A percentile compares a stretch with the other conserved stretches of the same genome.
Evolutionary conservation across 2,113 vertebrate genomes (phyloP).

Genomic region (Murina feae): DNA sequence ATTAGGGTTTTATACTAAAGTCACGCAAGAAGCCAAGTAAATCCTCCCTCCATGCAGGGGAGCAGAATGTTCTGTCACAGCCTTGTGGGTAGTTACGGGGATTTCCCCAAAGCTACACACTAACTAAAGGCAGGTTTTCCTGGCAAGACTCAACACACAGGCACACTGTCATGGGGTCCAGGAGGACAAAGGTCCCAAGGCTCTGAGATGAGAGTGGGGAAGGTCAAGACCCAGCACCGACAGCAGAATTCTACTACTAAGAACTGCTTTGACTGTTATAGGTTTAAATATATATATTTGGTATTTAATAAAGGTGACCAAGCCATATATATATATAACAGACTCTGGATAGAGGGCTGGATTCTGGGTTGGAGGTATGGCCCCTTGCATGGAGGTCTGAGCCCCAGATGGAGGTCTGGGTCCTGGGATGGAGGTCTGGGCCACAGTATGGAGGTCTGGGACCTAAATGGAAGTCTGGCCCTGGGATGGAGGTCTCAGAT

Average conservation of each 20-base stretch:
- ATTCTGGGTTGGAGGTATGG: no score
- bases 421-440: no score
- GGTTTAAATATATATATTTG: neutral
- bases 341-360: no score
- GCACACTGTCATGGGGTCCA: accelerated
- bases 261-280: neutral
- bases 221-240: neutral
- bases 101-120: neutral
- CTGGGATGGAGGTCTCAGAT: neutral
- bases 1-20: neutral
- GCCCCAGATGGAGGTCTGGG: no score
- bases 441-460: no score
- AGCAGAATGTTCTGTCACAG: neutral
- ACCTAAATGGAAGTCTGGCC: no score
- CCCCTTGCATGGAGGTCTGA: no score
- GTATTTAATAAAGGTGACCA: no score
- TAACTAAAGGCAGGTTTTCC: neutral
- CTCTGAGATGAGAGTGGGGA: neutral
- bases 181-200: neutral
- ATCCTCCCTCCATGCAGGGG: neutral
- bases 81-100: neutral
- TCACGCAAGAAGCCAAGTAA: neutral
- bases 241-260: neutral
- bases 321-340: no score
- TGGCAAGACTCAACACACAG: neutral